Evolutionary conservation across 2,797 vertebrate species (phyloP), one percentile per base, ranked within the genome.

Genomic region (Cottoperca gobio): DNA sequence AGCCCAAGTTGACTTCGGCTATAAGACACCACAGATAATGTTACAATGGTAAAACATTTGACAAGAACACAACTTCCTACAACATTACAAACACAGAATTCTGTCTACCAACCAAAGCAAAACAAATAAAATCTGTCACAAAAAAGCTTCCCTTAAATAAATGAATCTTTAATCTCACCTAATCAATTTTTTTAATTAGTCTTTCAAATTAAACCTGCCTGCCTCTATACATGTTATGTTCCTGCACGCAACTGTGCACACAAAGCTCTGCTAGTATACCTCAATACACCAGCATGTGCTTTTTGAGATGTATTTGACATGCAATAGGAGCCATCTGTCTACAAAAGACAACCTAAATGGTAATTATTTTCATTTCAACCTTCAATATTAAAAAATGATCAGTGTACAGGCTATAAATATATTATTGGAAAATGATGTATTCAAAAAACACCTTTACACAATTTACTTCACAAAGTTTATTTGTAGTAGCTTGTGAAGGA

Each of bases 401-500:
- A 21, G 33, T 52, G 8, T 24, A n/a, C 11, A 9, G 58, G 21
- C 4, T 75, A 67, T 53, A 11, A 73, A 63, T 48, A 0, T 2
- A 72, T 23, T 6, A 23, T 43, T 53, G 13, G 12, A 52, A 66
- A 48, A 23, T 5, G 13, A 50, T 24, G 17, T 8, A 40, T 39
- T 55, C n/a, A 52, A 71, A 74, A 76, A 60, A 68, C 28, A 57
- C 13, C 12, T 54, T 68, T 42, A 70, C 24, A 50, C 19, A 1
- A 70, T 63, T 67, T 65, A 26, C 4, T 35, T 79, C 17, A 17
- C 35, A 42, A 71, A 50, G 11, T 64, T 21, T 64, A 45, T 58
- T 63, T 61, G 59, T 35, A 55, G 40, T 40, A 31, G 28, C 65
- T 70, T 78, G n/a, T 61, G 42, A 58, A 57, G 33, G 63, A 67